Conservation (phyloP, 2,113 vertebrate species). For the Trichomycterus rosablanca region DNA sequence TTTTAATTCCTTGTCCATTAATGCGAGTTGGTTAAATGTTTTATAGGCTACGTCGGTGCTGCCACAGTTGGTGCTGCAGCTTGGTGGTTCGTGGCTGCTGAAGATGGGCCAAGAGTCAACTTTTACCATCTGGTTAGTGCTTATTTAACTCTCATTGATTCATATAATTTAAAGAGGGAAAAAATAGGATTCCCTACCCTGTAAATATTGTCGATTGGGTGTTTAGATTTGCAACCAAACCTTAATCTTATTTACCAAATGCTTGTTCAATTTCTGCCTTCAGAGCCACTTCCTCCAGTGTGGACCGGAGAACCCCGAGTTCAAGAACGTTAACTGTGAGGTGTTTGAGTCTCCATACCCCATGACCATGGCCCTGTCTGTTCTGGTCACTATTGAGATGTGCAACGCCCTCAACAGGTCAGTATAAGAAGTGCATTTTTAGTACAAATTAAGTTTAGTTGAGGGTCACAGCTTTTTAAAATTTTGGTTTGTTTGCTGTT, state of each 20-base stretch:
- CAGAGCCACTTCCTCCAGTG: conserved; percentile 97
- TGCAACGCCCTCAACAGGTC: conserved; percentile 98
- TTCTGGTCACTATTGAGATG: conserved; percentile 98
- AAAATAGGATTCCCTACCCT: too few species aligned
- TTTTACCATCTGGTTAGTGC: conserved; percentile 89
- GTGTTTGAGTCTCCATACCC: conserved; percentile 95
- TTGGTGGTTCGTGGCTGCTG: conserved; percentile 98
- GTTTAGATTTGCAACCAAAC: neutral
- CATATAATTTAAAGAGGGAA: too few species aligned
- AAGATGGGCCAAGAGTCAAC: conserved; percentile 87
- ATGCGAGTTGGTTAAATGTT: neutral
- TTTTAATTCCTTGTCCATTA: too few species aligned
- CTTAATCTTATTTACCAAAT: too few species aligned
- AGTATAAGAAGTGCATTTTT: conserved; percentile 38
- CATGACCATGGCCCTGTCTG: conserved; percentile 98
- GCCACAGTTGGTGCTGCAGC: conserved; percentile 94
- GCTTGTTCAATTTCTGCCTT: too few species aligned
- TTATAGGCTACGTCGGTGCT: conserved; percentile 88
- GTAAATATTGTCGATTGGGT: too few species aligned
- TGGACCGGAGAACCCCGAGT: conserved; percentile 87
- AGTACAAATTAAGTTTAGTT: too few species aligned
- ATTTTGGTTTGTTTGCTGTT: neutral
- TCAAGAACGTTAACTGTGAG: conserved; percentile 77
- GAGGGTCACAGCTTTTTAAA: too few species aligned
- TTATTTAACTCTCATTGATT: neutral